phyloP scores from a whole-genome alignment of 37 sponge, comb jelly and placozoan species.

The Spongilla lacustris region DNA sequence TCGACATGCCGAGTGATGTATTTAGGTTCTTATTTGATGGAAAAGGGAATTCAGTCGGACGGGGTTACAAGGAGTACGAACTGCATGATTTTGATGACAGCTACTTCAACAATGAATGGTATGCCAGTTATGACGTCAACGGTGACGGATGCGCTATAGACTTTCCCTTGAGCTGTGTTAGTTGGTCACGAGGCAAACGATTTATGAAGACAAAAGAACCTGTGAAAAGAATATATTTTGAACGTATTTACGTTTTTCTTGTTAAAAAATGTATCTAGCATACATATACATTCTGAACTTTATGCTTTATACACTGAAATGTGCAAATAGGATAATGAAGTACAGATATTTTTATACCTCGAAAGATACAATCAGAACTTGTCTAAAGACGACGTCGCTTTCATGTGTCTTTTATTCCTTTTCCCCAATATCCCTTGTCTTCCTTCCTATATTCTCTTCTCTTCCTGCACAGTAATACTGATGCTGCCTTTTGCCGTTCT shows the following conservation, averaged over 20 bases:
- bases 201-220: neutral
- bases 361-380: no score
- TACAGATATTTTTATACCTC: no score
- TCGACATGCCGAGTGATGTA: slow-evolving; percentile 13
- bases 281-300: neutral
- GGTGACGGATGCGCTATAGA: slow-evolving; percentile 37
- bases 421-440: no score
- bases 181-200: slow-evolving; percentile 11
- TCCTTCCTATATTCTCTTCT: no score
- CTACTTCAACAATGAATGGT: slow-evolving; percentile 17
- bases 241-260: neutral
- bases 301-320: neutral
- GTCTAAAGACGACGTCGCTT: no score
- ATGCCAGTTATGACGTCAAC: slow-evolving; percentile 10
- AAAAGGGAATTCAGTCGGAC: neutral
- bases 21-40: slow-evolving; percentile 29
- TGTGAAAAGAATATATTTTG: neutral
- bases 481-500: neutral
- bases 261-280: slow-evolving; percentile 1
- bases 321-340: neutral
- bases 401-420: no score
- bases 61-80: no score
- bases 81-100: no score
- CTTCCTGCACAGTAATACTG: slow-evolving; percentile 1
- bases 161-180: slow-evolving; percentile 34